phyloP scores from a whole-genome alignment of 2,797 vertebrate species.

The Urosaurus nigricauda region DNA sequence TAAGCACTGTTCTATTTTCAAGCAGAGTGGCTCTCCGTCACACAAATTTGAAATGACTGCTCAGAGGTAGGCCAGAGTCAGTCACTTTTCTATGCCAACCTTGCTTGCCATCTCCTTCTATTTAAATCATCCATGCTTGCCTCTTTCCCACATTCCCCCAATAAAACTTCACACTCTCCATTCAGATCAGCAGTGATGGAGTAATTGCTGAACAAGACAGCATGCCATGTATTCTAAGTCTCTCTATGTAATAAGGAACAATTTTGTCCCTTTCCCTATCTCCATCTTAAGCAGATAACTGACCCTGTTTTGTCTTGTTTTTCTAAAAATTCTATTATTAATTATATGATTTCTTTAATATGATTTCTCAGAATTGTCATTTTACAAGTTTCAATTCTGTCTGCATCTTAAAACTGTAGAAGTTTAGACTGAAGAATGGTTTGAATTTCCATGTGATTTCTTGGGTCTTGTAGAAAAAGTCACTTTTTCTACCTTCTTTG shows the following conservation, averaged over 20 bases:
- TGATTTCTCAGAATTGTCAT: background rate
- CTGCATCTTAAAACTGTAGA: background rate
- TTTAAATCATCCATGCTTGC: background rate
- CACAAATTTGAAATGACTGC: constrained; percentile 37
- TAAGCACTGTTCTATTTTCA: constrained; percentile 19
- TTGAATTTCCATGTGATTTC: no score
- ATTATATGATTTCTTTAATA: no score
- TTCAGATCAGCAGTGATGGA: background rate
- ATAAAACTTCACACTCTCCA: background rate
- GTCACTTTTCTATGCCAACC: constrained; percentile 23
- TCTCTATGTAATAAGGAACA: background rate
- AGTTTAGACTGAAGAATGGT: background rate
- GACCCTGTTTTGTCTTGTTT: background rate
- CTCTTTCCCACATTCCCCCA: background rate
- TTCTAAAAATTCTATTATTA: background rate
- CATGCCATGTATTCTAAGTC: background rate
- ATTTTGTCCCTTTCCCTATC: no score
- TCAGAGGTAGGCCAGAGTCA: constrained; percentile 15
- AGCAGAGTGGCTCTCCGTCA: constrained; percentile 24
- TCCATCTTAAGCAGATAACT: background rate
- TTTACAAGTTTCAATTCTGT: background rate
- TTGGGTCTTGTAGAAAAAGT: no score
- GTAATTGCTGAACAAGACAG: background rate
- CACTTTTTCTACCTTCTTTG: no score
- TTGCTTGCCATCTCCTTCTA: constrained; percentile 6